phyloP scores from a whole-genome alignment of 2,888 invertebrate species.

The Uloborus plumipes region DNA sequence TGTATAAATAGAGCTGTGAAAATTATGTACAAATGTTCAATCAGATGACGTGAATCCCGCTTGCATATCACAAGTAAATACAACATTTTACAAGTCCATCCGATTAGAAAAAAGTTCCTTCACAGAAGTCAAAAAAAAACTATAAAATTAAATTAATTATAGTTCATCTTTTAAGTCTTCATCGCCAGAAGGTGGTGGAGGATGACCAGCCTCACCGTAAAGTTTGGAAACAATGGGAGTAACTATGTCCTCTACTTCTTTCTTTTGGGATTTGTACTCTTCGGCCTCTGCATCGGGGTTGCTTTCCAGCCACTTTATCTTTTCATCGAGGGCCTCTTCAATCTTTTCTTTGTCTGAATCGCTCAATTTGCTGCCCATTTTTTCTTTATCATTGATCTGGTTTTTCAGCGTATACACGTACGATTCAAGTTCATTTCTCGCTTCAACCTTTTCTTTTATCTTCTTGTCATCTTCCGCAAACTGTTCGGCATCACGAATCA shows the following conservation, averaged over 20 bases:
- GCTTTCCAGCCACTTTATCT: slow-evolving; percentile 97
- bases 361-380: slow-evolving; percentile 89
- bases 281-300: slow-evolving; percentile 93
- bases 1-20: slow-evolving; percentile 45
- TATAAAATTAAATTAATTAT: slow-evolving; percentile 32
- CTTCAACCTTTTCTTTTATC: slow-evolving; percentile 93
- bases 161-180: slow-evolving; percentile 81
- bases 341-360: slow-evolving; percentile 94
- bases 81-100: slow-evolving; percentile 24
- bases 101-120: slow-evolving; percentile 20
- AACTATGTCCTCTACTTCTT: slow-evolving; percentile 92
- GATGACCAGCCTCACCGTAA: slow-evolving; percentile 88
- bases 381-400: slow-evolving; percentile 96
- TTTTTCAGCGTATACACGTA: slow-evolving; percentile 98
- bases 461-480: slow-evolving; percentile 99
- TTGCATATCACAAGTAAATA: slow-evolving; percentile 25
- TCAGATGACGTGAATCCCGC: slow-evolving; percentile 12
- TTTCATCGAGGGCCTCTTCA: slow-evolving; percentile 93
- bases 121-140: slow-evolving; percentile 21
- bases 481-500: slow-evolving; percentile 99
- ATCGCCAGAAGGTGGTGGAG: slow-evolving; percentile 77
- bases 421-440: slow-evolving; percentile 96
- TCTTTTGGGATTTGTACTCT: slow-evolving; percentile 93
- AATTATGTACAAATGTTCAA: slow-evolving; percentile 23
- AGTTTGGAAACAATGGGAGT: slow-evolving; percentile 98